Base-by-base conservation (phyloP, 2,113 vertebrate species). In the Odontesthes bonariensis region DNA sequence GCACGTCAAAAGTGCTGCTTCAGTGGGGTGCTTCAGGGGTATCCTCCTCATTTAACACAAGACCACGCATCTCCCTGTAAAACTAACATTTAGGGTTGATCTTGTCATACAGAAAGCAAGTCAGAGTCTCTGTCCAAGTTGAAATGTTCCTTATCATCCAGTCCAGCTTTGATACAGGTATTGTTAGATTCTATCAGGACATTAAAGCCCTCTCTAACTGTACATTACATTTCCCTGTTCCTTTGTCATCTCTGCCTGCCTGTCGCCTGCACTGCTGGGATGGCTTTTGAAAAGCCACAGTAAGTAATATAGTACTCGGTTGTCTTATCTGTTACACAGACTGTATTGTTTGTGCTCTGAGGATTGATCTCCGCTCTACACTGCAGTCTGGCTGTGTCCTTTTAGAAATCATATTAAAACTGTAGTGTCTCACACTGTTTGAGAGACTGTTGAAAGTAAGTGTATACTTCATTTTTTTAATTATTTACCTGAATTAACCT, bases 311-410 rank as follows among this genome's bases (percentile, higher is more conserved):
- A 55, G 13, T 42, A 22, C 19, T 22, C 35, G 67, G 60, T 42
- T 49, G 71, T 78, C 65, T 66, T 23, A 59, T 68, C 67, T 68
- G 71, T 73, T 76, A 76, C 63, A 66, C 60, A 69, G 19, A 42
- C 17, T 59, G 16, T 16, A 38, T 61, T 59, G 54, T 51, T 16
- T 70, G 69, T 51, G 19, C 35, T 53, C 27, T 49, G 54, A 59
- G 53, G 55, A 73, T 5, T 51, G 38, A 69, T 75, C n/a, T 54
- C 23, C 57, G 52, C 13, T 75, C 60, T 7, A 73, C 42, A 54
- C 32, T 53, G 52, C 73, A 69, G 42, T 14, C 64, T 69, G 23
- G 8, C 19, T 40, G 54, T 11, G 31, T 69, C 22, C 49, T 47
- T 58, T 59, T 42, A 51, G 6, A 31, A 57, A 31, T 32, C 42